These are phyloP conservation scores for Thymelicus sylvestris DNA, from an alignment of 2,888 invertebrate genomes.

Conservation along the genomic window DNA sequence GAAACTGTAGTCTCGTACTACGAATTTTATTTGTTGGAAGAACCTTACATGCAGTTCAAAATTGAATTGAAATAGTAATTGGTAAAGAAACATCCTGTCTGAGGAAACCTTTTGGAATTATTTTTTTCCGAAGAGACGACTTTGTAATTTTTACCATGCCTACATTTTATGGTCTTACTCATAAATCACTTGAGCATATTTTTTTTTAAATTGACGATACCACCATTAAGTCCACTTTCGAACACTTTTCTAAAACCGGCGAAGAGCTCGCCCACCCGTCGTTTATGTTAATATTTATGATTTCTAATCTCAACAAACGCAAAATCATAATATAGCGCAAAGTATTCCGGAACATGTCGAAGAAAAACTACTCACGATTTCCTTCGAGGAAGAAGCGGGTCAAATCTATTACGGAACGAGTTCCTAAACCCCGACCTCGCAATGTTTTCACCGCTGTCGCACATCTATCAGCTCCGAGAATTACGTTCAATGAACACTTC, in stretches of 20 bases:
- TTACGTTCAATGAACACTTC: neutral
- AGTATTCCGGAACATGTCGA: neutral
- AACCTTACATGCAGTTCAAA: no score
- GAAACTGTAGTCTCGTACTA: no score
- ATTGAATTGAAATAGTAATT: no score
- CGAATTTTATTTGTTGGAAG: no score
- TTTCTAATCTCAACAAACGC: constrained; percentile 17
- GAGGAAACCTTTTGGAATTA: no score
- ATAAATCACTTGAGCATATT: no score
- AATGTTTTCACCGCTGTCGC: constrained; percentile 10
- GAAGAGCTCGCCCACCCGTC: neutral
- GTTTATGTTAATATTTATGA: constrained; percentile 13
- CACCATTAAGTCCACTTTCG: neutral
- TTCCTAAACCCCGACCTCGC: constrained; percentile 9
- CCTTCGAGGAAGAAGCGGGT: constrained; percentile 29
- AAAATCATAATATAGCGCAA: neutral
- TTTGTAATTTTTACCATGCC: no score
- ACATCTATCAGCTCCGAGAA: constrained; percentile 3
- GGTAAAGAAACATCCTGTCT: no score
- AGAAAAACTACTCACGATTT: constrained; percentile 25
- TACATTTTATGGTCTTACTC: no score
- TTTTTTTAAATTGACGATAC: neutral
- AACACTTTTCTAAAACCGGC: neutral
- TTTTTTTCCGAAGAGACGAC: no score
- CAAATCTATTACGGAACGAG: constrained; percentile 24